A percentile compares a stretch with the other conserved stretches of the same genome.
phyloP scores from a whole-genome alignment of 2,113 vertebrate genomes.

The Carassius gibelio region DNA sequence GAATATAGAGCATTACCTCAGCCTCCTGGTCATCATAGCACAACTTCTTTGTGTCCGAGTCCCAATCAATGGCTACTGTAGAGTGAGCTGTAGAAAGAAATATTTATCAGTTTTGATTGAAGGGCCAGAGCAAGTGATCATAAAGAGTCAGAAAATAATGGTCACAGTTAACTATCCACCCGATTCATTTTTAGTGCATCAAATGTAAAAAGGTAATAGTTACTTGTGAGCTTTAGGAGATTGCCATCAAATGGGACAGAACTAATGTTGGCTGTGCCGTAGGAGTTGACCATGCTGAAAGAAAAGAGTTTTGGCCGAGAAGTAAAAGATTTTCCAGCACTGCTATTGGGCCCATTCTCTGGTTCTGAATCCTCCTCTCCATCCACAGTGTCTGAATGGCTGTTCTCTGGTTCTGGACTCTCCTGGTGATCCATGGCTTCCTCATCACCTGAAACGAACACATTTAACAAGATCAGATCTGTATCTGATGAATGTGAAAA shows the following conservation, averaged over 20 bases:
- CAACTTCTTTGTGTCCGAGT: conserved; percentile 83
- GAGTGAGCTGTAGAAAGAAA: conserved; percentile 83
- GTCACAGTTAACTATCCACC: neutral
- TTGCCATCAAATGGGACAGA: conserved; percentile 86
- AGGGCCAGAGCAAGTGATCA: neutral
- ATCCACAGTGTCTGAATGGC: conserved; percentile 78
- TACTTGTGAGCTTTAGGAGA: conserved; percentile 88
- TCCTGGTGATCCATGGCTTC: conserved; percentile 96
- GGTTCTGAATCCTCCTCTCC: conserved; percentile 74
- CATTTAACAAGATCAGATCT: neutral
- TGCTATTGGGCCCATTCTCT: conserved; percentile 70
- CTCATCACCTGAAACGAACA: conserved; percentile 77
- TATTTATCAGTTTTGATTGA: neutral
- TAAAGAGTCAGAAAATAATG: neutral
- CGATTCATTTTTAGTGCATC: neutral
- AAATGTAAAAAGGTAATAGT: conserved; percentile 54
- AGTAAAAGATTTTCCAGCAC: conserved; percentile 57
- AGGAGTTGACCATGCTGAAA: conserved; percentile 93
- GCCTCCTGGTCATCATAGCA: conserved; percentile 92
- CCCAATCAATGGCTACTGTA: conserved; percentile 92
- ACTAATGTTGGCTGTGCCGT: conserved; percentile 92
- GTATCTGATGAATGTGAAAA: neutral
- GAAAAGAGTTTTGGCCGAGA: conserved; percentile 81
- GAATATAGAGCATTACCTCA: conserved; percentile 75
- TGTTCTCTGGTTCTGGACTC: conserved; percentile 77